Base-by-base conservation (phyloP, 2,113 vertebrate species). In the Crotophaga sulcirostris region DNA sequence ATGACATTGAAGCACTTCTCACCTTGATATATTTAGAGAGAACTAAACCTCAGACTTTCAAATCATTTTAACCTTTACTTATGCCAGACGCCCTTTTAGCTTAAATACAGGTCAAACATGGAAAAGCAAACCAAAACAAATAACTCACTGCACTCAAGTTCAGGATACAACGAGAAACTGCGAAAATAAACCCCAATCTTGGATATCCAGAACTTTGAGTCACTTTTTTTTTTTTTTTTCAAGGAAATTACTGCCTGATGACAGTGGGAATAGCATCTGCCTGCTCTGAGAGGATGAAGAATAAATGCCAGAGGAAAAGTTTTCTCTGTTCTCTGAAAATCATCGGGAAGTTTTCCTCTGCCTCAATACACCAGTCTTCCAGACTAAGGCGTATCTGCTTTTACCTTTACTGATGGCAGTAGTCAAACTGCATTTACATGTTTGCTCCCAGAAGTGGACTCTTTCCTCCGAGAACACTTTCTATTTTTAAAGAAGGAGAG, bases 401-500 rank as follows among this genome's bases (percentile, higher is more conserved):
- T 77, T 85, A 81, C 44, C 31, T 42, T 81, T 60, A 51, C 51
- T 62, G 40, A 72, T 1, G 5, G 58, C 36, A 44, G 36, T 18
- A 93, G 47, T 34, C 47, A 73, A 44, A 79, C 73, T 92, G n/a
- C 72, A 64, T 67, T 90, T 74, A 55, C 45, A 34, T 20, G 11
- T 51, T 67, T 74, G 24, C 40, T 94, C 76, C 54, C 68, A 93
- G 66, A 72, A 77, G 29, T 80, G 38, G 14, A 72, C 42, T 72
- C 70, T 82, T 51, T 11, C 51, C 87, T 87, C 66, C 2, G 1
- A 87, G 89, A 87, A 96, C 58, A 82, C 34, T 33, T 95, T 78
- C 80, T 93, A 90, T 95, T 93, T 95, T 90, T 88, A 89, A 72
- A 89, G 28, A 20, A 68, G 28, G 34, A 66, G 77, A 84, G 20